A percentile compares a stretch with the other conserved stretches of the same genome.
These are phyloP conservation scores for Parotia lawesii DNA, from an alignment of 2,113 vertebrate species.

Conservation along the genomic window DNA sequence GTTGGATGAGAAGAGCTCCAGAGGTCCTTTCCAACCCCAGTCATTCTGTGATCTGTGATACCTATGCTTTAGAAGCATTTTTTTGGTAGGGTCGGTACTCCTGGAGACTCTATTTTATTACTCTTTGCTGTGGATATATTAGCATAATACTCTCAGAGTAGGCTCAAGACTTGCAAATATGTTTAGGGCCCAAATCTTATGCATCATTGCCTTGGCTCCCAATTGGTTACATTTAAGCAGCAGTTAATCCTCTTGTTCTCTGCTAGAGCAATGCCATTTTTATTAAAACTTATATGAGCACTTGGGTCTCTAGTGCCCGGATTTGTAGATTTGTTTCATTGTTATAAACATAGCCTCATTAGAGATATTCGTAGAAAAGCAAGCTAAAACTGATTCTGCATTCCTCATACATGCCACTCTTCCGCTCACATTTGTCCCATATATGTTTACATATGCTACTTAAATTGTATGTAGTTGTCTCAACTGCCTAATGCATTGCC, in stretches of 20 bases:
- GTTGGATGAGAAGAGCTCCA: background rate
- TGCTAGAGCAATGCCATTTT: background rate
- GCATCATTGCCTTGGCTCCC: background rate
- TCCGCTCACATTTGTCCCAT: fast-evolving
- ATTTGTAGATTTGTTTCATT: background rate
- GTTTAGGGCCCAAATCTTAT: background rate
- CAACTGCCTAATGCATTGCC: background rate
- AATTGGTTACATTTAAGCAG: background rate
- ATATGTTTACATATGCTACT: background rate
- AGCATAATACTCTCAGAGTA: background rate
- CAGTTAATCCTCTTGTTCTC: background rate
- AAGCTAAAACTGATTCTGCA: background rate
- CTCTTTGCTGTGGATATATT: background rate
- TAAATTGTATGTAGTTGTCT: background rate
- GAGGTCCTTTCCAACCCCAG: background rate
- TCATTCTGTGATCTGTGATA: background rate
- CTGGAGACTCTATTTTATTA: background rate
- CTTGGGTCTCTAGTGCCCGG: background rate
- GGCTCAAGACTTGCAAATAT: background rate
- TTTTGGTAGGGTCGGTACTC: background rate
- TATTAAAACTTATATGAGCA: background rate
- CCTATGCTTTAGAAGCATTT: background rate
- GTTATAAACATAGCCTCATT: background rate
- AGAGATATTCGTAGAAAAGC: background rate
- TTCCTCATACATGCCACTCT: background rate